Evolutionary conservation across 2,113 vertebrate species (phyloP).

Genomic region (Corvus moneduloides): DNA sequence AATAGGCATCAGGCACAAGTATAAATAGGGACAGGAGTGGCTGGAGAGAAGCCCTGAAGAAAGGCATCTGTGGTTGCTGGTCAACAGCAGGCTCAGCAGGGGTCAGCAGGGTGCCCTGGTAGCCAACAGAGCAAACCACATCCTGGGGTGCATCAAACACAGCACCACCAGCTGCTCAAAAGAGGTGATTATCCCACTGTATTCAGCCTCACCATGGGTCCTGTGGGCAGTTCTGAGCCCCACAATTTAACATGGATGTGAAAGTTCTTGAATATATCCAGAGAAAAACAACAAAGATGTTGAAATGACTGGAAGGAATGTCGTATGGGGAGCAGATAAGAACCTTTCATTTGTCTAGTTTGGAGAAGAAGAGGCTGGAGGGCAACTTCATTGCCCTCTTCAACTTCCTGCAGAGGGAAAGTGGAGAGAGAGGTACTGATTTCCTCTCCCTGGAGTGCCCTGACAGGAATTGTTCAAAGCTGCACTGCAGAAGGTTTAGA

Average conservation of each 20-base stretch:
- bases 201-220: neutral
- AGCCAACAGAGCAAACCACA: neutral
- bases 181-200: neutral
- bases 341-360: neutral
- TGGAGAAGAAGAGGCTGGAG: neutral
- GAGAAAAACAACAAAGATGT: neutral
- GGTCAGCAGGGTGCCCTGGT: neutral
- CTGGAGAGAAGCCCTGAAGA: neutral
- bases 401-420: neutral
- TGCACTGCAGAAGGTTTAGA: neutral
- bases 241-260: neutral
- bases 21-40: neutral
- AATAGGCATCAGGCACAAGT: neutral
- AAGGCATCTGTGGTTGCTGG: no score
- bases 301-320: neutral
- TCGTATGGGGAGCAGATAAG: neutral
- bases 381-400: neutral
- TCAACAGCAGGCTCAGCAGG: accelerated
- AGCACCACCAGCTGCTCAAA: neutral
- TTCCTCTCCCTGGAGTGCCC: neutral
- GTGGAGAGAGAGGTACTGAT: neutral
- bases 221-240: neutral
- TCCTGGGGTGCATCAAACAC: neutral
- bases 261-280: neutral
- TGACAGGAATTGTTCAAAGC: neutral